phyloP scores from a whole-genome alignment of 2,888 invertebrate species.

The Drosophila pegasa region DNA sequence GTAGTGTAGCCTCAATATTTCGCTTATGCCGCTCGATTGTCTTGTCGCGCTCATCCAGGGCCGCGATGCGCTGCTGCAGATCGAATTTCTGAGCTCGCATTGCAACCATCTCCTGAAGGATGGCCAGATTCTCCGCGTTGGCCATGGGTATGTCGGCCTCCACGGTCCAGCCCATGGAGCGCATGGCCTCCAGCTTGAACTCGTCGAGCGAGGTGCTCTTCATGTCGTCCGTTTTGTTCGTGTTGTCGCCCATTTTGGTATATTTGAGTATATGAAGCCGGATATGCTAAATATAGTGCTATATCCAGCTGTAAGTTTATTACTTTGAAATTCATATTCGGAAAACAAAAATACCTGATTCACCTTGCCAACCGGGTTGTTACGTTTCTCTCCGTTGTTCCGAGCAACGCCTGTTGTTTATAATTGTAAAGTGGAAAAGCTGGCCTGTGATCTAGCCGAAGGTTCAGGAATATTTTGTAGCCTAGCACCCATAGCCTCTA shows the following conservation, averaged over 20 bases:
- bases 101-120: conserved; percentile 85
- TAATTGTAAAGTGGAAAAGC: neutral
- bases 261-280: conserved; percentile 3
- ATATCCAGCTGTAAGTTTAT: conserved; percentile 7
- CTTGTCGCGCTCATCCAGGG: conserved; percentile 84
- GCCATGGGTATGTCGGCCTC: conserved; percentile 93
- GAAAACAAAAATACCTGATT: conserved; percentile 22
- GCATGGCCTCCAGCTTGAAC: conserved; percentile 76
- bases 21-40: conserved; percentile 85
- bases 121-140: conserved; percentile 88
- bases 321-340: conserved; percentile 14
- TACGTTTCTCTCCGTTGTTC: conserved; percentile 13
- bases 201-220: conserved; percentile 67
- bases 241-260: conserved; percentile 22
- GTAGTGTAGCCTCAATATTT: conserved; percentile 86
- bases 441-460: too few relatives aligned
- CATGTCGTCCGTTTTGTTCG: conserved; percentile 70
- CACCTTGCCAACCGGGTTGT: conserved; percentile 44
- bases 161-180: conserved; percentile 83
- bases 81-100: conserved; percentile 85
- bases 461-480: too few relatives aligned
- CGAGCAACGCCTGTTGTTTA: conserved; percentile 23
- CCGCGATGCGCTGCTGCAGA: conserved; percentile 85
- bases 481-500: too few relatives aligned
- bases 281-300: conserved; percentile 11